Base-by-base conservation (phyloP, 2,113 vertebrate species). In the Grammatotria lemairii region DNA sequence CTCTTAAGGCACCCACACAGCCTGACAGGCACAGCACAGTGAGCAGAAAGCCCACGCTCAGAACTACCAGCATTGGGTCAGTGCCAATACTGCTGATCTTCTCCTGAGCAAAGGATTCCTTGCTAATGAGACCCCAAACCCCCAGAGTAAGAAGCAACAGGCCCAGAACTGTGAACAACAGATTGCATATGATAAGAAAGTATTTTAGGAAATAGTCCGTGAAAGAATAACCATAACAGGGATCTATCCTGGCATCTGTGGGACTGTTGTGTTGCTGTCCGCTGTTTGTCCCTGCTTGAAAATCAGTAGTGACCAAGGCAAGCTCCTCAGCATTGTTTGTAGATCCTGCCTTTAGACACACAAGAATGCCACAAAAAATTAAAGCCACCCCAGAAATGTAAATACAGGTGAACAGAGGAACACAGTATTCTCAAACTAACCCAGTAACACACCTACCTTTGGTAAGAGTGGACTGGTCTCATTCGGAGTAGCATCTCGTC, bases 101-200 rank as follows among this genome's bases (percentile, higher is more conserved):
- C 16, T 96, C 95, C 16, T 93, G 95, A 7, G 92, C 85, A 21
- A 97, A 95, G 1, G 96, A 97, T 49, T 96, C 96, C 87, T 98
- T 98, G 89, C 95, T 96, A 10, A 97, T 78, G 57, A 99, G 96
- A 33, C 98, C 98, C 98, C 98, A 98, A 28, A 98, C 82, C 8
- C 98, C 98, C 1, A 97, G 9, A 0, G 93, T 94, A 10, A 99
- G 94, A 38, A 92, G 80, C 68, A 96, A 55, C 21, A 98, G 93
- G 21, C 97, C 97, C 60, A 98, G 88, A 31, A 97, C 92, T 11
- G 97, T 96, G 93, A 98, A 97, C 26, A 96, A n/a, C 53, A 98
- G 93, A 93, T 98, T 99, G 94, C 95, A 96, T 8, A 96, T 17
- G 85, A 98, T 93, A 83, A 96, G 89, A 23, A 97, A 78, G 79